Percentiles rank a stretch among this genome's conserved stretches.
Conservation (phyloP, 2,888 invertebrate genomes). For the Xestia ashworthii region DNA sequence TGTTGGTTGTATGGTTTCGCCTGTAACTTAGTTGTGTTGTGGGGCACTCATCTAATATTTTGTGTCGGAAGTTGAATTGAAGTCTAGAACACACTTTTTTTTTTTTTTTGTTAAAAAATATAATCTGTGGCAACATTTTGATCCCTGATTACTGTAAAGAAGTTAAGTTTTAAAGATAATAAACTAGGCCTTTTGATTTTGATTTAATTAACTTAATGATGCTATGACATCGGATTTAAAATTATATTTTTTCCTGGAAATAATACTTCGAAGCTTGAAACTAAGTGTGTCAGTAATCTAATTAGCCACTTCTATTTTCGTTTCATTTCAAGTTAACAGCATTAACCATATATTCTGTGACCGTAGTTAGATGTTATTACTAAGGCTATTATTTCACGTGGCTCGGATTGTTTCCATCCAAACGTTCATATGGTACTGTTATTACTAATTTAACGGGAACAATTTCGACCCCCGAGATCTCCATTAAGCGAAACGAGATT, state of each 20-base stretch:
- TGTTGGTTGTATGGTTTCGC: no score
- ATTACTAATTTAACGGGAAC: conserved; percentile 69
- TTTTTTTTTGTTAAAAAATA: background rate
- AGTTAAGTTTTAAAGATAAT: background rate
- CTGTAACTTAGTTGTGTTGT: conserved; percentile 1
- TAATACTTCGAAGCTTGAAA: background rate
- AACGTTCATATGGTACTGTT: conserved; percentile 61
- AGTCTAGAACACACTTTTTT: conserved; percentile 8
- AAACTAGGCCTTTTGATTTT: background rate
- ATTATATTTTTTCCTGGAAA: conserved; percentile 20
- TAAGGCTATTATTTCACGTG: conserved; percentile 69
- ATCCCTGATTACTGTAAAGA: background rate
- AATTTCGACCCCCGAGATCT: conserved; percentile 63
- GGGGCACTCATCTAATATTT: conserved; percentile 18
- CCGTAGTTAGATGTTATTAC: conserved; percentile 64
- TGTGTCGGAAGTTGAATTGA: conserved; percentile 9
- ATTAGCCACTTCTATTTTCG: conserved; percentile 57
- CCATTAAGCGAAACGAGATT: conserved; percentile 63
- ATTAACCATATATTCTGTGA: conserved; percentile 6
- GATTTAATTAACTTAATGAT: background rate
- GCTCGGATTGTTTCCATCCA: conserved; percentile 61
- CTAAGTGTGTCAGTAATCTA: background rate
- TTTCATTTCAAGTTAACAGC: conserved; percentile 53
- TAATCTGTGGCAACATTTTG: background rate
- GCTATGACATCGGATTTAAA: background rate